phyloP scores from a whole-genome alignment of 2,797 vertebrate species.

The Urocyon cinereoargenteus region DNA sequence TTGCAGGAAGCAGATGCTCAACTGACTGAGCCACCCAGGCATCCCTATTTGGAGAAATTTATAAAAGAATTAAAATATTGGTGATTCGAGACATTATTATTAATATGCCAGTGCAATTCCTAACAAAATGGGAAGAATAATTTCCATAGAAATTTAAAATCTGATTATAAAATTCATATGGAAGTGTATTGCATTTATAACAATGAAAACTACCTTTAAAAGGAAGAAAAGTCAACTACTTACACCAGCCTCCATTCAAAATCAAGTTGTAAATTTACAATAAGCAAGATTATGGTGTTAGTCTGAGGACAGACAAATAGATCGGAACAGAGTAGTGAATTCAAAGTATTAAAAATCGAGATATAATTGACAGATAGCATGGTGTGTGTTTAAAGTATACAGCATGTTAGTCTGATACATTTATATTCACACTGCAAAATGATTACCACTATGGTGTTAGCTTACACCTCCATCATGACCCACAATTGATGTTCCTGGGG shows the following conservation, averaged over 20 bases:
- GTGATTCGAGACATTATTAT: neutral
- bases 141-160: neutral
- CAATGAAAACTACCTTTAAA: neutral
- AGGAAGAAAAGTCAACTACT: neutral
- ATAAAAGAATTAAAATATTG: neutral
- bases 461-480: neutral
- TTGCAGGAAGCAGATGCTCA: no score
- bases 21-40: no score
- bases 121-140: neutral
- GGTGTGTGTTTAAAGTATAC: neutral
- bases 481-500: neutral
- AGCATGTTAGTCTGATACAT: neutral
- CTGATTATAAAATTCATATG: neutral
- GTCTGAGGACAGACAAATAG: neutral
- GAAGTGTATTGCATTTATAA: neutral
- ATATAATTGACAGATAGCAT: neutral
- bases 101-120: neutral
- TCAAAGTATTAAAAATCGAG: neutral
- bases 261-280: neutral
- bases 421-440: neutral
- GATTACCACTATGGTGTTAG: neutral
- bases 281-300: neutral
- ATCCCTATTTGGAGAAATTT: neutral
- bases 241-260: neutral
- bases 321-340: neutral